Evolutionary conservation across 2,797 vertebrate genomes (phyloP).

Genomic region (Sebastes variabilis): DNA sequence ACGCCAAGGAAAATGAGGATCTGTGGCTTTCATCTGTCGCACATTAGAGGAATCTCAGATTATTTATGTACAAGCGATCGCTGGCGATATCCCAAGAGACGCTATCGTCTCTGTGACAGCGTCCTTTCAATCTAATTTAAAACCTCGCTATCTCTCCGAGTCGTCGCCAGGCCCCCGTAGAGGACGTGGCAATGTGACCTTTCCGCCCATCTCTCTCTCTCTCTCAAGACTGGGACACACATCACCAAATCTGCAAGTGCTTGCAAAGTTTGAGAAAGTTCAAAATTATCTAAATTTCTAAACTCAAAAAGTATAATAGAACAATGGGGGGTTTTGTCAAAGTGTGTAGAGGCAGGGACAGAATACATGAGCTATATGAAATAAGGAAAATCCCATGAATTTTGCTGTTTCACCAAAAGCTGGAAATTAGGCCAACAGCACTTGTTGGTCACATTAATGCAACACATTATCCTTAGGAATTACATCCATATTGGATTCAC

Average conservation of each 20-base stretch:
- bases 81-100: conserved; percentile 42
- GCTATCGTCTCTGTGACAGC: neutral
- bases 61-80: conserved; percentile 43
- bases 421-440: neutral
- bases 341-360: rapidly evolving
- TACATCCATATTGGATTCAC: neutral
- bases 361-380: neutral
- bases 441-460: neutral
- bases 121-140: conserved; percentile 39
- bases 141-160: conserved; percentile 10
- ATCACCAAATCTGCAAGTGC: neutral
- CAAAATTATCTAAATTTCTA: neutral
- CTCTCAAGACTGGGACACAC: neutral
- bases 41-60: conserved; percentile 48
- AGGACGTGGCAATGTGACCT: conserved; percentile 52
- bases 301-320: neutral
- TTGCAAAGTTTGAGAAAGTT: neutral
- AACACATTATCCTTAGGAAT: neutral
- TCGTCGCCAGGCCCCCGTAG: neutral
- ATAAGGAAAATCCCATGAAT: neutral
- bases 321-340: neutral
- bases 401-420: neutral
- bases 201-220: neutral
- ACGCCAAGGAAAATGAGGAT: conserved; percentile 38
- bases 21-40: conserved; percentile 51